A percentile compares a stretch with the other conserved stretches of the same genome.
Evolutionary conservation across 1,140 invertebrate genomes (phyloP).

Genomic region (Euschistus heros): DNA sequence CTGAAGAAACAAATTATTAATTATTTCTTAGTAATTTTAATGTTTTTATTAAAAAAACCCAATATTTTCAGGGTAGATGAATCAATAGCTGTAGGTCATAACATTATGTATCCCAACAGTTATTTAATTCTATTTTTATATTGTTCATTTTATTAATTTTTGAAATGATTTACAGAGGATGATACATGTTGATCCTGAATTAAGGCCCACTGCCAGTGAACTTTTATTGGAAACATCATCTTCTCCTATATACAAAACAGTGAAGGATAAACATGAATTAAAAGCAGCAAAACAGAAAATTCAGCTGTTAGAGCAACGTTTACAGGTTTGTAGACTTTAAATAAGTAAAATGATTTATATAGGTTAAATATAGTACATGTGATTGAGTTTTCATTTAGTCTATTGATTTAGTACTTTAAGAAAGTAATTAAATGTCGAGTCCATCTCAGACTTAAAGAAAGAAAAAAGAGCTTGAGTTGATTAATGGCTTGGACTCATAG

Average conservation of each 20-base stretch:
- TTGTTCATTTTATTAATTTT: slow-evolving; percentile 5
- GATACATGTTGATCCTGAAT: slow-evolving; percentile 20
- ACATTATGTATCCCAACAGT: neutral
- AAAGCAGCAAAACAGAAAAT: slow-evolving; percentile 24
- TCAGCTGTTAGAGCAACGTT: slow-evolving; percentile 20
- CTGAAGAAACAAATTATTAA: too few species aligned
- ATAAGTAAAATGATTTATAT: too few species aligned
- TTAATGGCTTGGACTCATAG: too few species aligned
- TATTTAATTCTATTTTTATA: neutral
- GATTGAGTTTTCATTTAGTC: too few species aligned
- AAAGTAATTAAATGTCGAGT: too few species aligned
- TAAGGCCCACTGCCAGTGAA: slow-evolving; percentile 20
- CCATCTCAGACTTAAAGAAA: too few species aligned
- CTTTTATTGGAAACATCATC: slow-evolving; percentile 14
- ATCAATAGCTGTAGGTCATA: neutral
- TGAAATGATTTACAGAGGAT: slow-evolving; percentile 21
- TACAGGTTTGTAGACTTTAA: slow-evolving; percentile 15
- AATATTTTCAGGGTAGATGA: too few species aligned
- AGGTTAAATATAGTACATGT: too few species aligned
- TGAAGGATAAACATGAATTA: slow-evolving; percentile 23
- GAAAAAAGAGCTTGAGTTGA: too few species aligned
- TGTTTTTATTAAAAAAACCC: too few species aligned
- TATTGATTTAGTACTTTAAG: too few species aligned
- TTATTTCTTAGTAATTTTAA: too few species aligned
- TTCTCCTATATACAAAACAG: slow-evolving; percentile 22